Evolutionary conservation across 2,797 vertebrate species (phyloP).

Genomic region (Triplophysa yarkandensis): DNA sequence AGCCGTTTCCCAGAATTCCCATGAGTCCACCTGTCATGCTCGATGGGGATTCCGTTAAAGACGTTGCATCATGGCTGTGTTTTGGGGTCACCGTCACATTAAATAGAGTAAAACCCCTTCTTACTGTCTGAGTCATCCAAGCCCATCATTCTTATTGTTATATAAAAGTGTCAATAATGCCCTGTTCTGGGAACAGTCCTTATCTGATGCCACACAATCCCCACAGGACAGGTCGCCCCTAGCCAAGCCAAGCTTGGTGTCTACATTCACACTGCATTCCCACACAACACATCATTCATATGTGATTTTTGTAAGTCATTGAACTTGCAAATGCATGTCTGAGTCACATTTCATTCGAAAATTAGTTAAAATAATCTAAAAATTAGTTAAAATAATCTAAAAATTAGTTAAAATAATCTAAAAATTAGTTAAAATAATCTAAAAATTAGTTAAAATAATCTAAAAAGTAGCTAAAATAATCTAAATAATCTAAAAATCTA

Average conservation of each 20-base stretch:
- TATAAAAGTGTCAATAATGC: conserved; percentile 75
- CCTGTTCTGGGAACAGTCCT: conserved; percentile 74
- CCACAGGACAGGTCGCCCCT: conserved; percentile 64
- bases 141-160: conserved; percentile 76
- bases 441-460: too few relatives aligned
- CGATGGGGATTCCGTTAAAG: conserved; percentile 52
- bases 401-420: too few relatives aligned
- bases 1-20: conserved; percentile 42
- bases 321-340: too few relatives aligned
- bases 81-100: conserved; percentile 50
- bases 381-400: too few relatives aligned
- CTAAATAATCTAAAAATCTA: too few relatives aligned
- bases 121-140: conserved; percentile 70
- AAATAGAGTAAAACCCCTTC: conserved; percentile 50
- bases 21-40: conserved; percentile 47
- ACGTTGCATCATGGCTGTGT: conserved; percentile 47
- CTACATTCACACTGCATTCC: conserved; percentile 43
- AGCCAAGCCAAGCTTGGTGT: conserved; percentile 69
- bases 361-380: too few relatives aligned
- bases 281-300: conserved; percentile 27
- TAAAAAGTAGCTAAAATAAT: too few relatives aligned
- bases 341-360: background rate
- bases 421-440: too few relatives aligned
- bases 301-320: too few relatives aligned
- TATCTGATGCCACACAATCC: conserved; percentile 74